A percentile compares a stretch with the other conserved stretches of the same genome.
Evolutionary conservation across 2,888 invertebrate genomes (phyloP).

Genomic region (Sepiola atlantica): DNA sequence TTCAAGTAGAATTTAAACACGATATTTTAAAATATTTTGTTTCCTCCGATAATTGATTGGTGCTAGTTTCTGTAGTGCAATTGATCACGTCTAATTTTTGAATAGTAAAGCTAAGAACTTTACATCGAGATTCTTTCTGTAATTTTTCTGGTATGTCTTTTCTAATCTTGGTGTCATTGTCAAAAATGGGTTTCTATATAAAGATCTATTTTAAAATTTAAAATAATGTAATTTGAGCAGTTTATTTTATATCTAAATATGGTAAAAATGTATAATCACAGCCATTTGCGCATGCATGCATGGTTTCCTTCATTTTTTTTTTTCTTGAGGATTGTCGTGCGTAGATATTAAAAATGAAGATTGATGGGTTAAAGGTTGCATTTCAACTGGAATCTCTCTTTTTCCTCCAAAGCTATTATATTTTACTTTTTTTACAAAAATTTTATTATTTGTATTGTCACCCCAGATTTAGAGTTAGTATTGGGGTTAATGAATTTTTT

Average conservation of each 20-base stretch:
- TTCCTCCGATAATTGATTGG: neutral
- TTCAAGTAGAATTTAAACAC: neutral
- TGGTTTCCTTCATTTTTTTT: no score
- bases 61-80: neutral
- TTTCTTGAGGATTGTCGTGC: no score
- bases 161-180: neutral
- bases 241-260: neutral
- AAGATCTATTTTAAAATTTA: neutral
- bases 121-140: neutral
- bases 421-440: no score
- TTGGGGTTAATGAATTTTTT: no score
- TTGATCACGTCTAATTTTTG: neutral
- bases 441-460: no score
- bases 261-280: neutral
- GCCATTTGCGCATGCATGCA: no score
- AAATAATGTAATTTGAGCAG: neutral
- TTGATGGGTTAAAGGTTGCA: no score
- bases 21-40: neutral
- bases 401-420: no score
- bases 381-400: no score
- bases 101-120: neutral
- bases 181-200: neutral
- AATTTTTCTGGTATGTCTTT: neutral
- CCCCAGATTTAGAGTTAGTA: no score
- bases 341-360: no score